Base-by-base conservation (phyloP, 2,888 invertebrate genomes). In the Pammene fasciana region DNA sequence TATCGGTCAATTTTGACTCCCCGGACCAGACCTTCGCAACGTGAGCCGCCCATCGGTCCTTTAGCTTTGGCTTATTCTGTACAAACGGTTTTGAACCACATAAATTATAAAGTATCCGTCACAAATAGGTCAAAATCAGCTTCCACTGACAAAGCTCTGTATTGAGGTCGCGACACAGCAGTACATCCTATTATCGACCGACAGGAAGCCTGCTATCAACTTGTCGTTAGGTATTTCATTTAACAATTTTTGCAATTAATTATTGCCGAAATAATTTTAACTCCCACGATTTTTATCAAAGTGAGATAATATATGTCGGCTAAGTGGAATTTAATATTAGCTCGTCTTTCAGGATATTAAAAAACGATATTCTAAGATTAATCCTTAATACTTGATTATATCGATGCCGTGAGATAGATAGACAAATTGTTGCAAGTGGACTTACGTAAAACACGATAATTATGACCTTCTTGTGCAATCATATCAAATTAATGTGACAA, bases 221-320 rank as follows among this genome's bases (percentile, higher is more conserved):
- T 88, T 89, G 89, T 88, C 90, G 90, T 86, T 89, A 84, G 86
- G 86, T 87, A 87, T 81, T 82, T 87, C 88, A 87, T 81, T 82
- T 87, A 90, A 87, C 82, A 89, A 88, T 92, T 92, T 92, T 92
- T 92, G 92, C 92, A 92, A 92, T 70, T 68, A 71, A 65, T 89
- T 82, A 84, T 92, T 92, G 92, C 92, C 92, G 92, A 92, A 92
- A 91, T 90, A 87, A 87, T 86, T 82, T 75, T 76, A 79, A 89
- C 89, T 86, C 85, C 88, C 87, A 89, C 88, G 83, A 79, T 80
- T 76, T 78, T 70, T 84, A 82, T 84, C 82, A 78, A 73, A 72
- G 71, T 68, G 62, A 77, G 78, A 79, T 72, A 71, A 68, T 61
- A 46, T 38, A 26, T 48, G 46, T 34, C 38, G 18, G 57, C 48